Evolutionary conservation across 1,140 invertebrate species (phyloP).

Genomic region (Hylaeus anthracinus): DNA sequence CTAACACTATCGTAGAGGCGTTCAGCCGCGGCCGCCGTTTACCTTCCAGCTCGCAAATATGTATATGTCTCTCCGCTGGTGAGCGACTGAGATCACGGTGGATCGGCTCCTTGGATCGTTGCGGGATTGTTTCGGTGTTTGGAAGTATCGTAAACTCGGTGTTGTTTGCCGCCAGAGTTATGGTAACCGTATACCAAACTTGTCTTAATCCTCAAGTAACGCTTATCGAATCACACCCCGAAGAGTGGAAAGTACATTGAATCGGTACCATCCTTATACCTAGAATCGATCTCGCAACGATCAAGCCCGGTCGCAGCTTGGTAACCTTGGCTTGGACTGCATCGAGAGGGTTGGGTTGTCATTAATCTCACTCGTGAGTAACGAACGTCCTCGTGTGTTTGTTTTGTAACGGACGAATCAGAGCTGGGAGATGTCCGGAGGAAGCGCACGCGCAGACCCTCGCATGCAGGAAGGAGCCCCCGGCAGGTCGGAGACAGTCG

Average conservation of each 20-base stretch:
- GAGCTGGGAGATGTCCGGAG: conserved; percentile 79
- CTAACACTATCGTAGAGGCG: conserved; percentile 58
- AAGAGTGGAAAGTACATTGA: background rate
- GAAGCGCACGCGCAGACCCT: conserved; percentile 77
- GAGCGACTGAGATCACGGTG: conserved; percentile 19
- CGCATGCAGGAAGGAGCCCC: conserved; percentile 77
- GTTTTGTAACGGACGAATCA: conserved; percentile 71
- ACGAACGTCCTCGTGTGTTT: conserved; percentile 68
- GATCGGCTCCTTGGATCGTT: conserved; percentile 33
- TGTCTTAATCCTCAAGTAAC: too few relatives aligned
- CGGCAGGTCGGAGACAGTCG: conserved; percentile 70
- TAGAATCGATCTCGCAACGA: conserved; percentile 4
- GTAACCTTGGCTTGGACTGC: conserved; percentile 1
- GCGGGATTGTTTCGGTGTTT: background rate
- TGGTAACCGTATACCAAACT: too few relatives aligned
- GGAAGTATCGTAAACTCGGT: background rate
- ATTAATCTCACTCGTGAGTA: conserved; percentile 57
- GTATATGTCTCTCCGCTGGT: conserved; percentile 5
- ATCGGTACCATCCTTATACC: background rate
- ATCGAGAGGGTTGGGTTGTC: conserved; percentile 31
- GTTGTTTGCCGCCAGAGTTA: too few relatives aligned
- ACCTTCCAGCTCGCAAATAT: conserved; percentile 37
- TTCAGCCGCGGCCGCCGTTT: conserved; percentile 21
- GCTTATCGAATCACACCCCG: too few relatives aligned
- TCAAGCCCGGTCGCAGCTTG: background rate